Evolutionary conservation across 1,140 invertebrate species (phyloP).

Genomic region (Orchesella cincta): DNA sequence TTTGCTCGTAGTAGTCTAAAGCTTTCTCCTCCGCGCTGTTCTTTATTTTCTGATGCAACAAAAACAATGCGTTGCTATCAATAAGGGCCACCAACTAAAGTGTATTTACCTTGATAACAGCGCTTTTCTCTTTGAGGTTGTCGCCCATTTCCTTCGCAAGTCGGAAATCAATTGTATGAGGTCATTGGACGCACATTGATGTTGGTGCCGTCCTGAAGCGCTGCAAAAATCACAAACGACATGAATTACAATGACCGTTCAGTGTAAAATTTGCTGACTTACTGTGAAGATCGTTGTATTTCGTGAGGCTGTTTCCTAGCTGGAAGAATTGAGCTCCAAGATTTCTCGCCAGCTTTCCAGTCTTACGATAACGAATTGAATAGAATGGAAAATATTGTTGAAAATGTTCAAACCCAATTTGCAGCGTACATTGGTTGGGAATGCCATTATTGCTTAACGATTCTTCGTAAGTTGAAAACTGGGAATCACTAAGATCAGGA

Average conservation of each 20-base stretch:
- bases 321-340: slow-evolving; percentile 86
- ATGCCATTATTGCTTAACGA: slow-evolving; percentile 34
- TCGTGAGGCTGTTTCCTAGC: slow-evolving; percentile 79
- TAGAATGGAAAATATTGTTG: not conserved
- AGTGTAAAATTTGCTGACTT: not conserved
- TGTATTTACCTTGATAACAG: slow-evolving; percentile 69
- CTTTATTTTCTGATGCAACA: slow-evolving; percentile 66
- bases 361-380: slow-evolving; percentile 61
- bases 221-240: slow-evolving; percentile 37
- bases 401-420: not conserved
- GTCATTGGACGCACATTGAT: slow-evolving; percentile 66
- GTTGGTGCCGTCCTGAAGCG: slow-evolving; percentile 51
- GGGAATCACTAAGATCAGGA: too few species aligned
- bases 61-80: slow-evolving; percentile 29
- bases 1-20: slow-evolving; percentile 34
- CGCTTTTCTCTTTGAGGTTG: slow-evolving; percentile 79
- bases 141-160: slow-evolving; percentile 70
- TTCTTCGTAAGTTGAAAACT: too few species aligned
- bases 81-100: slow-evolving; percentile 11
- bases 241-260: not conserved
- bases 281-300: slow-evolving; percentile 54
- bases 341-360: slow-evolving; percentile 85
- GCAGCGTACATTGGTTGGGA: slow-evolving; percentile 37
- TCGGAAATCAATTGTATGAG: slow-evolving; percentile 71
- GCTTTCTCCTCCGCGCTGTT: slow-evolving; percentile 65